These are phyloP conservation scores for Allobates femoralis DNA, from an alignment of 2,797 vertebrate genomes.

Conservation along the genomic window DNA sequence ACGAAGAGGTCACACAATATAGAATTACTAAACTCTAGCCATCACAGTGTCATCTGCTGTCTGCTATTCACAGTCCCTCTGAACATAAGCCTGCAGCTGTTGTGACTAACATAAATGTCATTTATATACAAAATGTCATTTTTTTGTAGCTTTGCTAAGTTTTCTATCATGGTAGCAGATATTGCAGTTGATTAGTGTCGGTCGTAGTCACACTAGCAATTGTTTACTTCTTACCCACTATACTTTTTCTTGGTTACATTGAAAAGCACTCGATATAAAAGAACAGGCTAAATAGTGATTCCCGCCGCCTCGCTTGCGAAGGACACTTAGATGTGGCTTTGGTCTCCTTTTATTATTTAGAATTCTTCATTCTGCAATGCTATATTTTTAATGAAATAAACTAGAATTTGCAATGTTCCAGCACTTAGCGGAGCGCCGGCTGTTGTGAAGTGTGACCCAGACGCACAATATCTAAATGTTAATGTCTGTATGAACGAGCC, in stretches of 20 bases:
- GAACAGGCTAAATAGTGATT: not conserved
- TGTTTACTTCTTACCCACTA: not conserved
- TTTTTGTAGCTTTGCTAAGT: too few species aligned
- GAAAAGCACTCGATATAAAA: not conserved
- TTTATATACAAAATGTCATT: too few species aligned
- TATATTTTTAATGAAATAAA: conserved; percentile 2
- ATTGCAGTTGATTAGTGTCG: not conserved
- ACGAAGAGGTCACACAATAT: too few species aligned
- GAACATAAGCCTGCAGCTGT: too few species aligned
- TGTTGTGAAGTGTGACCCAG: not conserved
- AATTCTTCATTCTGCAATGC: not conserved
- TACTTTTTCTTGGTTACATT: not conserved
- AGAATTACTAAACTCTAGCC: too few species aligned
- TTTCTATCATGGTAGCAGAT: not conserved
- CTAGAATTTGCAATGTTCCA: not conserved
- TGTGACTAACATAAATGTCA: too few species aligned
- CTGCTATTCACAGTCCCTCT: too few species aligned
- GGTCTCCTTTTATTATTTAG: not conserved
- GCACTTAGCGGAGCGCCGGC: not conserved
- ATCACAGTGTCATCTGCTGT: too few species aligned
- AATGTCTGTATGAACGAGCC: conserved; percentile 6
- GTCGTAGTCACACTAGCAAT: not conserved
- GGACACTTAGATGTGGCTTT: not conserved
- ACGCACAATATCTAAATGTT: conserved; percentile 25
- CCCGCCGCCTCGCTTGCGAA: not conserved